Evolutionary conservation across 1,140 invertebrate species (phyloP), one percentile per base, ranked within the genome.

Genomic region (Hirudo medicinalis): DNA sequence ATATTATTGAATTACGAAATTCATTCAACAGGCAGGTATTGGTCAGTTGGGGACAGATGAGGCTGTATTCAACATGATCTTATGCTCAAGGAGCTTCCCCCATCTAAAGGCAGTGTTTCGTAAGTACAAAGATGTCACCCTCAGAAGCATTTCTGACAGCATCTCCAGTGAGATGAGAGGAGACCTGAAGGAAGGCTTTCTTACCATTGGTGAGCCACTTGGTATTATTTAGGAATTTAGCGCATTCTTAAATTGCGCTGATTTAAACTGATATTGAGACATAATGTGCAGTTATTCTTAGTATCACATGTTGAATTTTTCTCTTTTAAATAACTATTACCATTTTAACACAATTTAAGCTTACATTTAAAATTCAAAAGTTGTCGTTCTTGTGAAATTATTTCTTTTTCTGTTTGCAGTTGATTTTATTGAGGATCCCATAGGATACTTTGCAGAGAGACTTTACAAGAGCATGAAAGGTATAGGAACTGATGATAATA

Each of bases 31-130:
- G 71, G 72, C 76, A 53, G 80, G 84, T 20, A 84, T 83, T 49
- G 83, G 83, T 73, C 82, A 84, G 71, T 80, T 82, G 75, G 84
- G 84, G 32, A 85, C 84, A 25, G 84, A 85, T 76, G 85, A 85
- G 72, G 73, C 75, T 19, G 66, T 76, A 25, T 82, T 82, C 73
- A 80, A 80, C 69, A 75, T 75, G 29, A 80, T 82, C 36, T 75
- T 82, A n/a, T 66, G 71, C 19, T 54, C 66, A n/a, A 54, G 74
- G 43, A 80, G 79, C 68, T 82, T 79, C 74, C 72, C 81, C 13
- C 80, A 82, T 72, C 76, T 82, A 20, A 71, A 78, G 60, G 80
- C 79, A 3, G 78, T 79, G 25, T 82, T 82, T 77, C 77, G 80
- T 70, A 79, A 81, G 66, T 83, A 82, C 72, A 77, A 78, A 27